Evolutionary conservation across 1,140 invertebrate genomes (phyloP), one percentile per base, ranked within the genome.

Genomic region (Tetraneura akinire): DNA sequence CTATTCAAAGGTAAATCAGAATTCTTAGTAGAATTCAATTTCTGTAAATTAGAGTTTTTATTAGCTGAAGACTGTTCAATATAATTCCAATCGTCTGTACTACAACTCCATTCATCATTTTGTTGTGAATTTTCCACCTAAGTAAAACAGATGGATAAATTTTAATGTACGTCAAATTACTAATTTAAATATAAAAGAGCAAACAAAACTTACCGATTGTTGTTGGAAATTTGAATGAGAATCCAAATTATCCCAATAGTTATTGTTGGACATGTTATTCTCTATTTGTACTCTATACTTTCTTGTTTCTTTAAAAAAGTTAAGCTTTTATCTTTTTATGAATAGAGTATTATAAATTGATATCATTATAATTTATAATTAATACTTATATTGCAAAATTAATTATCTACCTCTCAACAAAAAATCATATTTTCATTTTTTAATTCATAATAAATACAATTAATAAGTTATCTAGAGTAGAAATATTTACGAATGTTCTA

Each of bases 81-180:
- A 62, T 78, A 78, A 60, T 57, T 60, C 74, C 74, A 78, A 42
- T 78, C 74, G n/a, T 78, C 71, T 6, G 71, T 55, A 60, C 37
- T 60, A 18, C 74, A 78, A 11, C 37, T 78, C 74, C 74, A 78
- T 47, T 78, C 55, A 18, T 78, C 74, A 62, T 78, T 78, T 47
- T 47, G 73, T 57, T 60, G 74, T 29, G 55, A 62, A 78, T 21
- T 62, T 62, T 62, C 55, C 3, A 11, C 21, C 74, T 78, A 29
- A 1, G 32, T 37, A 37, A 37, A 26, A 1, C 23, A 45, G 9
- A 29, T 13, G 47, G 62, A 66, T 42, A 3, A 47, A 78, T 37
- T 55, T 29, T 53, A 62, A 73, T 51, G 1, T 37, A 26, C 11
- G 9, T 49, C 26, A 73, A 21, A 37, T 1, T 0, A 57, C 37